These are phyloP conservation scores for Sebastes umbrosus DNA, from an alignment of 2,797 vertebrate species.

Conservation along the genomic window DNA sequence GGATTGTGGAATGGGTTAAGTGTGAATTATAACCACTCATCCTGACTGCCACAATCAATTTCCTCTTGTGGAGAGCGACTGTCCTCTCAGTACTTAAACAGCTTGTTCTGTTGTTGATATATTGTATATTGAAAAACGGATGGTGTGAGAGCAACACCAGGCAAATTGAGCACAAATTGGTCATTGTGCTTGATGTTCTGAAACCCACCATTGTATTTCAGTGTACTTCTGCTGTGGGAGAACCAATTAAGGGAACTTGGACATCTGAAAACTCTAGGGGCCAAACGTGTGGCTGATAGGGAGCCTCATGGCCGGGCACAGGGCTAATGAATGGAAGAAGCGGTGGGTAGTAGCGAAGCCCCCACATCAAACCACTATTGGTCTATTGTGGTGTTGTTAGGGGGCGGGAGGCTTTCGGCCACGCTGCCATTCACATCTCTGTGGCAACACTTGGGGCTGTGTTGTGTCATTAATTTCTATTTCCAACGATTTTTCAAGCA, in stretches of 20 bases:
- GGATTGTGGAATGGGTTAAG: constrained; percentile 53
- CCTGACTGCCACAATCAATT: constrained; percentile 54
- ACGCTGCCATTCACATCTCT: constrained; percentile 33
- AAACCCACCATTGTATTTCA: constrained; percentile 52
- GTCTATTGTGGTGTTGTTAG: constrained; percentile 38
- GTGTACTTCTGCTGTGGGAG: constrained; percentile 46
- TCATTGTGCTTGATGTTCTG: constrained; percentile 67
- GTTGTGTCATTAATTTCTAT: constrained; percentile 69
- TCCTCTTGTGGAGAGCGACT: constrained; percentile 29
- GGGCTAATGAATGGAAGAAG: constrained; percentile 65
- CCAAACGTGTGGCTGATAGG: constrained; percentile 37
- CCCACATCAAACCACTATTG: constrained; percentile 30
- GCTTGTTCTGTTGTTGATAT: constrained; percentile 51
- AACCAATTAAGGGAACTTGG: constrained; percentile 74
- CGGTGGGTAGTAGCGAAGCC: constrained; percentile 28
- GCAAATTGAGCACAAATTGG: constrained; percentile 72
- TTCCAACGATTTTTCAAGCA: constrained; percentile 40
- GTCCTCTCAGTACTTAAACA: constrained; percentile 12
- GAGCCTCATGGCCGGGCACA: constrained; percentile 23
- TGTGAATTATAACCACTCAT: constrained; percentile 61
- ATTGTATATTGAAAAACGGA: constrained; percentile 48
- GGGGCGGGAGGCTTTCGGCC: constrained; percentile 20
- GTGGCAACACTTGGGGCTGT: constrained; percentile 25
- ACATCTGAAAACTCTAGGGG: constrained; percentile 55
- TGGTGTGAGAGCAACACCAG: constrained; percentile 26